phyloP scores from a whole-genome alignment of 2,113 vertebrate species.

The Psammodynastes pulverulentus region DNA sequence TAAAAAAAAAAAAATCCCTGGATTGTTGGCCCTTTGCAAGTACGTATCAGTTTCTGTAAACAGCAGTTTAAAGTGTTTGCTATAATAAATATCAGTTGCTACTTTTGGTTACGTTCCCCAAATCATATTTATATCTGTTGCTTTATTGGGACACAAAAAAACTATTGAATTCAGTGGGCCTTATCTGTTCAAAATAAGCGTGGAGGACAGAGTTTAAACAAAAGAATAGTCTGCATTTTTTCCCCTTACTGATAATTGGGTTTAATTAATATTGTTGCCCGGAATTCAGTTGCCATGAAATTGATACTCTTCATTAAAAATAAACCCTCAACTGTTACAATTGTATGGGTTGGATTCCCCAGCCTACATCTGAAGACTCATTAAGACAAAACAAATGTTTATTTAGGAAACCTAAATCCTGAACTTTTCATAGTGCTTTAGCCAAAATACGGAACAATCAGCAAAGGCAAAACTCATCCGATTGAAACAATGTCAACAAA shows the following conservation, averaged over 20 bases:
- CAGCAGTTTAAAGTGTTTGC: conserved; percentile 28
- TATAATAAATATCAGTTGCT: not conserved
- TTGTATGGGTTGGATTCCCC: conserved; percentile 28
- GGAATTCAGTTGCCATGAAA: not conserved
- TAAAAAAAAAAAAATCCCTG: not conserved
- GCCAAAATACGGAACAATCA: not conserved
- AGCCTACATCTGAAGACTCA: not conserved
- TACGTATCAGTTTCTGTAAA: conserved; percentile 10
- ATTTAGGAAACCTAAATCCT: not conserved
- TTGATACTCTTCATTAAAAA: not conserved
- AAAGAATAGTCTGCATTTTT: not conserved
- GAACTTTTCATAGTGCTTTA: not conserved
- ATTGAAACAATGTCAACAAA: not conserved
- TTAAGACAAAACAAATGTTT: not conserved
- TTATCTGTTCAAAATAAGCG: not conserved
- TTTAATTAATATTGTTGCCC: not conserved
- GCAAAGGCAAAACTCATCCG: not conserved
- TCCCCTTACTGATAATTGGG: not conserved
- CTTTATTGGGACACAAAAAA: not conserved
- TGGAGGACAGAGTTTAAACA: not conserved
- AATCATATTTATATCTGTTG: not conserved
- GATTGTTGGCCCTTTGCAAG: not conserved
- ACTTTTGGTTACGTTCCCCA: not conserved
- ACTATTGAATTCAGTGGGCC: not conserved
- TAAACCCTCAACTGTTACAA: not conserved